These are phyloP conservation scores for Rutilus rutilus DNA, from an alignment of 2,113 vertebrate genomes.

Conservation along the genomic window DNA sequence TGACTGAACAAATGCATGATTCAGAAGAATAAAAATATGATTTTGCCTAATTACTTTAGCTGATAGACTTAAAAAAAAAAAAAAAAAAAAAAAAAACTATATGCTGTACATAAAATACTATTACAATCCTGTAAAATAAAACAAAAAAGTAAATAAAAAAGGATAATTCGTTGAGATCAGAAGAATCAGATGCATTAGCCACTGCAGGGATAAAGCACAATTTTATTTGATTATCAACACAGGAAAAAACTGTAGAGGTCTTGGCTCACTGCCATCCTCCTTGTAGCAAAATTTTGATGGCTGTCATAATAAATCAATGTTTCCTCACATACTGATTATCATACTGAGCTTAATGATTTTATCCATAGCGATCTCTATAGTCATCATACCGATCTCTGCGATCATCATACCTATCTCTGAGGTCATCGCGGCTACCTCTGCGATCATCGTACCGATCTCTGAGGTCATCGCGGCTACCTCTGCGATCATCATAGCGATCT, in stretches of 20 bases:
- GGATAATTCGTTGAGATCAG: neutral
- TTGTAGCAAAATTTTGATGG: neutral
- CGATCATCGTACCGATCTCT: slow-evolving; percentile 50
- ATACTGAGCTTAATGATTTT: slow-evolving; percentile 47
- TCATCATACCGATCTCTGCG: slow-evolving; percentile 26
- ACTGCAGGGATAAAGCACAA: neutral
- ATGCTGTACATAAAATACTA: neutral
- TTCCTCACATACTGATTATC: slow-evolving; percentile 5
- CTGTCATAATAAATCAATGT: slow-evolving; percentile 40
- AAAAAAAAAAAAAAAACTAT: no score
- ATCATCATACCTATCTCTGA: slow-evolving; percentile 50
- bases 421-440: neutral
- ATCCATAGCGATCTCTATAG: slow-evolving; percentile 26
- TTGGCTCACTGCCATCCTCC: neutral
- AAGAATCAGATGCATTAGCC: neutral
- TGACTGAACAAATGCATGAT: neutral
- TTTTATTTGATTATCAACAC: neutral
- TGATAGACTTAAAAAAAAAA: neutral
- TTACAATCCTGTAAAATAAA: neutral
- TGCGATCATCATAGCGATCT: slow-evolving; percentile 38
- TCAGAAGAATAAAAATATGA: neutral
- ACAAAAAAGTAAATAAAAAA: neutral
- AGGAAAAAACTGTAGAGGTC: neutral
- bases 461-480: slow-evolving; percentile 1
- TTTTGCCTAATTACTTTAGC: neutral